Evolutionary conservation across 2,888 invertebrate species (phyloP), one percentile per base, ranked within the genome.

Genomic region (Boloria selene): DNA sequence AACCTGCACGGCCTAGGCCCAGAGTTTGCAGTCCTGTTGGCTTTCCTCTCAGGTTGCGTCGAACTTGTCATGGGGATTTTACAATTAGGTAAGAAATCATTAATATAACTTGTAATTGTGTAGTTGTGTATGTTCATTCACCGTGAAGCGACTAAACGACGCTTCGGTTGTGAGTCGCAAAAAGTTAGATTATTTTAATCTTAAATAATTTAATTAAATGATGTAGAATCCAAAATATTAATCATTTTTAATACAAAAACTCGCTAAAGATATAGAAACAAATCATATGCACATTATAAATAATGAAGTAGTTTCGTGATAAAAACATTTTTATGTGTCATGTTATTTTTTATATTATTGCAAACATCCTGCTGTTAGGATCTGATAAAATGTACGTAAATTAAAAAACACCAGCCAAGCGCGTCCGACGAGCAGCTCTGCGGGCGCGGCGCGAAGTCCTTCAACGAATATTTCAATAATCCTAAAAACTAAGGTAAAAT

Each of bases 61-160:
- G 96, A 97, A 79, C 88, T 97, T 51, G 72, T 94, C n/a, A 97
- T 97, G 96, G 97, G 97, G 3, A 75, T 97, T 50, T 92, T 91
- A 96, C 69, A 94, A 95, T 68, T 96, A 95, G 83, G 85, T 96
- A 18, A 70, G 56, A 94, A 16, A 3, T 49, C 16, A 31, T 58
- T 49, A 5, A 2, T 16, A 13, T 42, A 42, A 10, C n/a, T 38
- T 53, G 13, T 42, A n/a, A 17, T 13, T n/a, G 14, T 47, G 22
- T 3, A 2, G 22, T 22, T 22, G 22, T n/a, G 4, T 47, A 4
- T n/a, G 14, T 47, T 47, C 16, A 1, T 47, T 47, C 14, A 6
- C 16, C 5, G 13, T 47, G n/a, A 16, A 14, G 4, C 47, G 47
- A 14, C 16, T 2, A 47, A 47, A 5, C 47, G 47, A 47, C 4